Conservation (phyloP, 2,888 invertebrate species). For the Stictocephala bisonia region DNA sequence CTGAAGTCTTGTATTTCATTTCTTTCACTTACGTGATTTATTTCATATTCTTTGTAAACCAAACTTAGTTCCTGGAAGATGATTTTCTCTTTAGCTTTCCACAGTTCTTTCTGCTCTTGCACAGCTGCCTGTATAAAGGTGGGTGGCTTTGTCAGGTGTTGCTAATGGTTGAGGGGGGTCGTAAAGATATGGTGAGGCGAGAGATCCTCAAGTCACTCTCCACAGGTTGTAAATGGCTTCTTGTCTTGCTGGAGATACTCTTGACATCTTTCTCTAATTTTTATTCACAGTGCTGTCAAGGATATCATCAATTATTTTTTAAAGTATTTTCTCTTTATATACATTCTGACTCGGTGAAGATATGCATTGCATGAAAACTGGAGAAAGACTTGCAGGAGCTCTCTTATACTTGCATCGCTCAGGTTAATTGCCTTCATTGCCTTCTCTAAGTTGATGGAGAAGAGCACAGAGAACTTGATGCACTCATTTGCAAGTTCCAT, state of each 20-base stretch:
- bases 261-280: neutral
- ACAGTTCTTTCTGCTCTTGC: constrained; percentile 24
- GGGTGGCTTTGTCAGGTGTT: neutral
- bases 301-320: constrained; percentile 19
- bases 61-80: constrained; percentile 6
- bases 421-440: constrained; percentile 7
- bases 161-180: neutral
- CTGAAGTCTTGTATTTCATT: neutral
- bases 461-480: constrained; percentile 14
- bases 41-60: neutral
- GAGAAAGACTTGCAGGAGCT: constrained; percentile 24
- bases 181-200: neutral
- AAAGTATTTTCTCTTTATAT: neutral
- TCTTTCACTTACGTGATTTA: neutral
- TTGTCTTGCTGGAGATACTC: neutral
- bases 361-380: constrained; percentile 30
- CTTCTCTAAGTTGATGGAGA: neutral
- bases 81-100: constrained; percentile 20
- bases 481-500: constrained; percentile 21
- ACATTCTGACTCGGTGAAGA: constrained; percentile 15
- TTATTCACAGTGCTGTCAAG: neutral
- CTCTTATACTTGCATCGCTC: constrained; percentile 19
- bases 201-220: neutral
- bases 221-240: neutral
- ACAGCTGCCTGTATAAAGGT: neutral